These are phyloP conservation scores for Drosophila ironensis DNA, from an alignment of 1,140 invertebrate species.

Conservation along the genomic window DNA sequence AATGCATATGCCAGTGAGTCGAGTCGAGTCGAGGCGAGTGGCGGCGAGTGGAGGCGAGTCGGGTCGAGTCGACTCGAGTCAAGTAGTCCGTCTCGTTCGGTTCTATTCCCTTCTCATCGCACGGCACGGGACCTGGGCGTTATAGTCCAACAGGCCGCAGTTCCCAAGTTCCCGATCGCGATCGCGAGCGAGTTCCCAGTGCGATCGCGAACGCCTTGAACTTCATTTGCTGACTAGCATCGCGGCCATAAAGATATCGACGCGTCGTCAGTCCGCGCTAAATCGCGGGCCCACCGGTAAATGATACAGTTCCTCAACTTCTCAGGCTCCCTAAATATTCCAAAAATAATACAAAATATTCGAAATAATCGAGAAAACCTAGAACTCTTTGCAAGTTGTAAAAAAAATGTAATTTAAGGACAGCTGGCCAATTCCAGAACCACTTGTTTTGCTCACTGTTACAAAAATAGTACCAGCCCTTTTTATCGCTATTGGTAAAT, in stretches of 20 bases:
- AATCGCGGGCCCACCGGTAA: conserved; percentile 32
- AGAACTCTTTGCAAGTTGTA: no score
- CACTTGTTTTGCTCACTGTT: no score
- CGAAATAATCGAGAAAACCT: neutral
- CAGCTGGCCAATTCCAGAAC: no score
- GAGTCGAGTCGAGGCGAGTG: no score
- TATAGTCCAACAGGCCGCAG: conserved; percentile 18
- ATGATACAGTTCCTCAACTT: conserved; percentile 26
- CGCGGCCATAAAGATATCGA: conserved; percentile 67
- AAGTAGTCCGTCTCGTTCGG: conserved; percentile 38
- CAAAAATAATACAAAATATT: neutral
- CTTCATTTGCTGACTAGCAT: conserved; percentile 71
- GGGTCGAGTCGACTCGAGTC: no score
- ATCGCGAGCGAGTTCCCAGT: conserved; percentile 31
- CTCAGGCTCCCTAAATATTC: neutral
- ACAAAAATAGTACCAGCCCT: no score
- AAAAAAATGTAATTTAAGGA: no score
- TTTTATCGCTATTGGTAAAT: no score
- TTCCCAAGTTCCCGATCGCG: conserved; percentile 12
- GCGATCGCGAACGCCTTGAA: conserved; percentile 64
- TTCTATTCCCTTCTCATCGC: neutral
- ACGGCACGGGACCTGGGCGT: conserved; percentile 41
- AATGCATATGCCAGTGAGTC: conserved; percentile 47
- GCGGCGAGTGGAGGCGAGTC: no score
- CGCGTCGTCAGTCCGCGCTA: conserved; percentile 27